Evolutionary conservation across 30 jellyfish, hydroid and myxozoan genomes (phyloP).

Genomic region (Cassiopea andromeda): DNA sequence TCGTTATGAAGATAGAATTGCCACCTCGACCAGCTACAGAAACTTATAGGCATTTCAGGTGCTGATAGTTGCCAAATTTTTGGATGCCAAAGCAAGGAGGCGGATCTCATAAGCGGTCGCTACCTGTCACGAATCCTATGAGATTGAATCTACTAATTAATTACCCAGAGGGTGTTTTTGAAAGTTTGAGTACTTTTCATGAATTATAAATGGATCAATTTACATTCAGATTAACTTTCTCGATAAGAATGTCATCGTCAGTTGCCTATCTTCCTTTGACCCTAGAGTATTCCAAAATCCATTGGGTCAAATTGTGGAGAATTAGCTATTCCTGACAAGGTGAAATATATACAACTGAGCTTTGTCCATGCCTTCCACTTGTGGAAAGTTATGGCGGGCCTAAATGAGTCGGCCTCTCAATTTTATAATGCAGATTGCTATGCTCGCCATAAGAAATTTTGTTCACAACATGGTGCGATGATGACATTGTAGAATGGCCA

Average conservation of each 20-base stretch:
- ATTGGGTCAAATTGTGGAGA: neutral
- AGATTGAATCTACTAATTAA: neutral
- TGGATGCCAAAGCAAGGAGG: neutral
- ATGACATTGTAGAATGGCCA: no score
- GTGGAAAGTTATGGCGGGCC: no score
- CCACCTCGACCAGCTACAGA: no score
- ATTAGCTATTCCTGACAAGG: neutral
- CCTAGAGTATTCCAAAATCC: neutral
- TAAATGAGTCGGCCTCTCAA: no score
- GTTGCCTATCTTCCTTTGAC: neutral
- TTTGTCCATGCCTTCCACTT: no score
- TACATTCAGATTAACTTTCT: neutral
- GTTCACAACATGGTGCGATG: no score
- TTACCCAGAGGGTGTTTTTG: neutral
- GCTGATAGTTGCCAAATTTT: neutral
- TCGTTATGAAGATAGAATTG: no score
- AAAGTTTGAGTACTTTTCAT: neutral
- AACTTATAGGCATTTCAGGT: neutral
- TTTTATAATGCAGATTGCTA: no score
- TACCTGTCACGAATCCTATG: neutral
- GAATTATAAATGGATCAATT: neutral
- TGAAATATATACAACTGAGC: no score
- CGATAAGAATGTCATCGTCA: neutral
- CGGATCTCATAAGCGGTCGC: neutral
- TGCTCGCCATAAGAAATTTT: no score